phyloP scores from a whole-genome alignment of 2,113 vertebrate genomes.

The Thomomys bottae region DNA sequence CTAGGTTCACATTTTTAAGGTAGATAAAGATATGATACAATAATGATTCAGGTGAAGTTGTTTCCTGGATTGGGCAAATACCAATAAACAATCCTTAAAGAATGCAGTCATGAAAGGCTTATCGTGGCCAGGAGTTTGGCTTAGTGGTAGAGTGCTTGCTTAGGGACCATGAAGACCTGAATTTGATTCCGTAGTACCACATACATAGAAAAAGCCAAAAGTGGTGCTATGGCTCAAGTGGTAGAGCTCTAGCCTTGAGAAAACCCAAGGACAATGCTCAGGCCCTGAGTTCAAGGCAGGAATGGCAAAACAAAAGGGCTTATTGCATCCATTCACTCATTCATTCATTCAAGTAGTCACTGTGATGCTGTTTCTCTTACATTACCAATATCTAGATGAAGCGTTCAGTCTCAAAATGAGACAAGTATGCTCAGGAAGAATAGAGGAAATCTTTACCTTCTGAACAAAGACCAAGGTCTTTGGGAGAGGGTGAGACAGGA shows the following conservation, averaged over 20 bases:
- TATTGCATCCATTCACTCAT: background rate
- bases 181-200: too few relatives aligned
- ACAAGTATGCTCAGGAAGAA: background rate
- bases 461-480: background rate
- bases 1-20: background rate
- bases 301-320: too few relatives aligned
- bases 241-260: too few relatives aligned
- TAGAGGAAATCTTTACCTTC: slow-evolving; percentile 32
- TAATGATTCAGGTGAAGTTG: background rate
- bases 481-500: too few relatives aligned
- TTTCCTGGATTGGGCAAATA: background rate
- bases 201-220: too few relatives aligned
- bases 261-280: too few relatives aligned
- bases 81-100: background rate
- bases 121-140: too few relatives aligned
- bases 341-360: background rate
- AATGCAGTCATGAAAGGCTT: background rate
- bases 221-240: too few relatives aligned
- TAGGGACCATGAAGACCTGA: too few relatives aligned
- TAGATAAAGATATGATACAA: background rate
- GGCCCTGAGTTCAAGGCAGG: too few relatives aligned
- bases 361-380: background rate
- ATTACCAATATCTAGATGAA: background rate
- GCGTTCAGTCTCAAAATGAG: background rate
- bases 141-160: too few relatives aligned